Evolutionary conservation across 2,113 vertebrate species (phyloP).

Genomic region (Chascanopsetta lugubris): DNA sequence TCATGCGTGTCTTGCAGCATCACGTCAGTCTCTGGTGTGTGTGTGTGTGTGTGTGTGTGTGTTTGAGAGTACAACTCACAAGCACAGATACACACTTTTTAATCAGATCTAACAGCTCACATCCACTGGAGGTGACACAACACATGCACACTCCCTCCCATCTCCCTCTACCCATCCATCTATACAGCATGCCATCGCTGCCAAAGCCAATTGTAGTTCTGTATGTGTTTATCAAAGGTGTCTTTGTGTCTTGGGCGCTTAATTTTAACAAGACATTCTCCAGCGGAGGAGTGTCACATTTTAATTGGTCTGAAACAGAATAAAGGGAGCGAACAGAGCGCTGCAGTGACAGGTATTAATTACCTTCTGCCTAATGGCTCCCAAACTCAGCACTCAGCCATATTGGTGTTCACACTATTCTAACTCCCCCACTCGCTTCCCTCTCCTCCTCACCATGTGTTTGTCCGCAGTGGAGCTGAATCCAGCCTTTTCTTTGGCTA

Average conservation of each 20-base stretch:
- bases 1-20: conserved; percentile 45
- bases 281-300: conserved; percentile 73
- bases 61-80: conserved; percentile 30
- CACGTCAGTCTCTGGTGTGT: conserved; percentile 30
- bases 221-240: conserved; percentile 76
- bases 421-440: conserved; percentile 54
- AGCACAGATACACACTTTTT: conserved; percentile 42
- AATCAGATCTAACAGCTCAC: conserved; percentile 67
- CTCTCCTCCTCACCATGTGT: conserved; percentile 64
- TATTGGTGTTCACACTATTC: conserved; percentile 67
- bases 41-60: conserved; percentile 14
- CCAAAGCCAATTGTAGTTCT: conserved; percentile 81
- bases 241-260: conserved; percentile 65
- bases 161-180: conserved; percentile 15
- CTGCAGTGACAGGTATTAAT: conserved; percentile 77
- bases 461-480: conserved; percentile 39
- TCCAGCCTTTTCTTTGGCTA: conserved; percentile 39
- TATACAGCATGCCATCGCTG: conserved; percentile 47
- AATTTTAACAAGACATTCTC: conserved; percentile 76
- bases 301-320: conserved; percentile 78
- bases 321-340: conserved; percentile 66
- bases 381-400: conserved; percentile 68
- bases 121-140: conserved; percentile 59
- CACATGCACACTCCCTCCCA: conserved; percentile 33
- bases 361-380: conserved; percentile 75